Percentiles rank a stretch among this genome's conserved stretches.
Evolutionary conservation across 92 coral and sea anemone genomes (phyloP).

Genomic region (Siderastrea radians): DNA sequence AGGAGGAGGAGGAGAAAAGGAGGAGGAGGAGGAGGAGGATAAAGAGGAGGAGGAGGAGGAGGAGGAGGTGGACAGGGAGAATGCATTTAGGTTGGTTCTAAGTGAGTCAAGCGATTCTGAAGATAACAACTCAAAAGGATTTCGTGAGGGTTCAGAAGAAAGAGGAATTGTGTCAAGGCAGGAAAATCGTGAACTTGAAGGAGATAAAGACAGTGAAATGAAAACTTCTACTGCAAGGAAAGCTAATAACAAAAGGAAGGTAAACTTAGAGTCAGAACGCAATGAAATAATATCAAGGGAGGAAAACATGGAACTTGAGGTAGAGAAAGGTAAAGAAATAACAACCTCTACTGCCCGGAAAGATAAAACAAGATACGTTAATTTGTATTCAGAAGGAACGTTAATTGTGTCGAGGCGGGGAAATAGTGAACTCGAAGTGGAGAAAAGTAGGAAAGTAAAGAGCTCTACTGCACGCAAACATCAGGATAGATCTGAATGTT

Average conservation of each 20-base stretch:
- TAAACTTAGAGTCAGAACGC: background rate
- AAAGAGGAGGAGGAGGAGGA: no score
- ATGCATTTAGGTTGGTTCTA: constrained; percentile 37
- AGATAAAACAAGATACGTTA: background rate
- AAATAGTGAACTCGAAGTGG: background rate
- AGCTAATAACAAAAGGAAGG: background rate
- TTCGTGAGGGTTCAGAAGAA: background rate
- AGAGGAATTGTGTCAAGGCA: background rate
- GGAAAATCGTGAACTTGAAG: background rate
- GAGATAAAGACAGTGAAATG: background rate
- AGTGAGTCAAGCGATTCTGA: constrained; percentile 70
- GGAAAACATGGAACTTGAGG: background rate
- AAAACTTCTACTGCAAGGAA: background rate
- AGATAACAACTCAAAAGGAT: background rate
- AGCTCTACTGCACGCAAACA: background rate
- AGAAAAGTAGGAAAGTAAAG: background rate
- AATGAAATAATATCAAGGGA: background rate
- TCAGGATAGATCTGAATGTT: background rate
- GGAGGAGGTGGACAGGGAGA: background rate
- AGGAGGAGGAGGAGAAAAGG: no score
- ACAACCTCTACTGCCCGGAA: background rate
- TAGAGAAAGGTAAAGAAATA: background rate
- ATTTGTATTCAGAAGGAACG: background rate
- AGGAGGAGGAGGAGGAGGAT: no score
- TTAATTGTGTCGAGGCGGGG: background rate